These are phyloP conservation scores for Neotoma lepida DNA, from an alignment of 2,113 vertebrate species.

Conservation along the genomic window DNA sequence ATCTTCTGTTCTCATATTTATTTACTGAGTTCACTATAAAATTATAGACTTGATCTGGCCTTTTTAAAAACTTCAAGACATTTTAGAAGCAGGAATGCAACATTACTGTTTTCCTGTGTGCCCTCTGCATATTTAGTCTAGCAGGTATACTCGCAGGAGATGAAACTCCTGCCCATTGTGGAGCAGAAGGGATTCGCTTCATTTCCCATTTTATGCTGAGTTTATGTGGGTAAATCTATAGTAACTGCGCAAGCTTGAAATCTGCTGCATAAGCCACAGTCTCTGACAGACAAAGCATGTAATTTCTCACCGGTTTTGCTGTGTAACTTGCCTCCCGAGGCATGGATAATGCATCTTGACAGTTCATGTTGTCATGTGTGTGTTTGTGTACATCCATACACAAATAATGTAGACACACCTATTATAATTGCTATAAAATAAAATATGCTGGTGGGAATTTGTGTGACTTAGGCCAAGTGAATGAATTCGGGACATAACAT, in stretches of 20 bases:
- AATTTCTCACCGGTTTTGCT: constrained; percentile 47
- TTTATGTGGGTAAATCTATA: not conserved
- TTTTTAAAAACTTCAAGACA: not conserved
- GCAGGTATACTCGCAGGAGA: not conserved
- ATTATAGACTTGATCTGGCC: not conserved
- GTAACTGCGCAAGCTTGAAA: not conserved
- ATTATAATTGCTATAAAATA: not conserved
- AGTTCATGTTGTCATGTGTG: not conserved
- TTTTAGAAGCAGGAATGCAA: not conserved
- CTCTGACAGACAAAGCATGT: not conserved
- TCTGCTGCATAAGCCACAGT: not conserved
- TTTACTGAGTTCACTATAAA: constrained; percentile 1
- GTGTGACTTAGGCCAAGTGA: not conserved
- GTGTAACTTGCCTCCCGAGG: not conserved
- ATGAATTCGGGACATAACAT: constrained; percentile 3
- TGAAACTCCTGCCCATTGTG: not conserved
- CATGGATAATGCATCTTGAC: not conserved
- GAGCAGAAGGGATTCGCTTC: not conserved
- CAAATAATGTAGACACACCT: not conserved
- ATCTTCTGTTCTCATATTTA: not conserved
- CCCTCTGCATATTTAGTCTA: constrained; percentile 18
- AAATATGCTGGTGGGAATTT: constrained; percentile 25
- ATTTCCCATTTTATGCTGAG: not conserved
- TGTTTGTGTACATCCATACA: not conserved
- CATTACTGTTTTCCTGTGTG: not conserved